Conservation (phyloP, 2,797 vertebrate genomes). For the Euphonia xanthogaster region DNA sequence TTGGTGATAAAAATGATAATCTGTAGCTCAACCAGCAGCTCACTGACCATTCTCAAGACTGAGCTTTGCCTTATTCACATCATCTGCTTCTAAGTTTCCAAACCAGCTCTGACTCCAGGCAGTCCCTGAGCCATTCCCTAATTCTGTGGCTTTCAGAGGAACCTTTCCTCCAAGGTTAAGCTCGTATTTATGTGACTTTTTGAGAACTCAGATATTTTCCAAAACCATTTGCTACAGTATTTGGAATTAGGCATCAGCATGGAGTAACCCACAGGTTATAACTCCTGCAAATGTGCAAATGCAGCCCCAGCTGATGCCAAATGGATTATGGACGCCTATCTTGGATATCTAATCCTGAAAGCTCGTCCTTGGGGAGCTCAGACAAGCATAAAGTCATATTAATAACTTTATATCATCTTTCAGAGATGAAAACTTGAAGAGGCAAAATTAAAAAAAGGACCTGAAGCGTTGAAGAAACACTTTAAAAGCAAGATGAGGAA, state of each 20-base stretch:
- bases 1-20: not conserved
- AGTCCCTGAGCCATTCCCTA: not conserved
- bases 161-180: not conserved
- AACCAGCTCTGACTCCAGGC: not conserved
- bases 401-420: conserved; percentile 46
- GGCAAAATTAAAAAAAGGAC: not conserved
- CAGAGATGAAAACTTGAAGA: conserved; percentile 5
- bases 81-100: not conserved
- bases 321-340: conserved; percentile 28
- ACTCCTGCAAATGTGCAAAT: not conserved
- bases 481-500: conserved; percentile 37
- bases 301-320: not conserved
- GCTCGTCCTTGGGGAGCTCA: conserved; percentile 16
- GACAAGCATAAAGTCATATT: conserved; percentile 20
- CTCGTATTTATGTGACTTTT: not conserved
- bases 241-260: not conserved
- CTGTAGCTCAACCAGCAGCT: not conserved
- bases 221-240: not conserved
- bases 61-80: not conserved
- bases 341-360: not conserved
- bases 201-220: not conserved
- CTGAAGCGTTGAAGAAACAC: not conserved
- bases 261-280: not conserved
- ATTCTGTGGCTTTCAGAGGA: not conserved
- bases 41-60: not conserved